phyloP scores from a whole-genome alignment of 2,888 invertebrate genomes.

The Epistrophe grossulariae region DNA sequence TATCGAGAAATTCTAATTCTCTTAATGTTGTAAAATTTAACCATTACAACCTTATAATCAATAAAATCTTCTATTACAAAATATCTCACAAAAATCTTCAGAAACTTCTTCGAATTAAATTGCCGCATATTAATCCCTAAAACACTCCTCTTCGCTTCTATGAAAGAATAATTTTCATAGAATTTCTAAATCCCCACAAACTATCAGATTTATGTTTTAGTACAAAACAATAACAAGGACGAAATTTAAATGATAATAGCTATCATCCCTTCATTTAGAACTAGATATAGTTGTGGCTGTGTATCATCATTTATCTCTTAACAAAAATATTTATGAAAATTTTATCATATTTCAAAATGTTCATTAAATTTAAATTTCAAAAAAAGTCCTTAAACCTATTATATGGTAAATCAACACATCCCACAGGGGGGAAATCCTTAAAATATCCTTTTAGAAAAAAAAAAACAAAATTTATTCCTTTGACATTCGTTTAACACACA shows the following conservation, averaged over 20 bases:
- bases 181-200: background rate
- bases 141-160: background rate
- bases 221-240: too few relatives aligned
- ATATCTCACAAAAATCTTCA: background rate
- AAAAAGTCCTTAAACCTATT: constrained; percentile 3
- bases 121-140: background rate
- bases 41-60: too few relatives aligned
- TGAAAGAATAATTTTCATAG: background rate
- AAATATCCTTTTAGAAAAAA: constrained; percentile 36
- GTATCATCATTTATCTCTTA: too few relatives aligned
- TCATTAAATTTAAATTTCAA: background rate
- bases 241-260: too few relatives aligned
- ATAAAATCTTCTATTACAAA: background rate
- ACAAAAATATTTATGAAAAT: too few relatives aligned
- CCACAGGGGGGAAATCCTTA: background rate
- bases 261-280: too few relatives aligned
- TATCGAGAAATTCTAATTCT: too few relatives aligned
- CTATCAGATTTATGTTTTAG: background rate
- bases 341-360: too few relatives aligned
- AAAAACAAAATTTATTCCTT: constrained; percentile 57
- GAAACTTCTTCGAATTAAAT: constrained; percentile 37
- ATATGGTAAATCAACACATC: background rate
- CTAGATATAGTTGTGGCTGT: too few relatives aligned
- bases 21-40: too few relatives aligned
- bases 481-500: constrained; percentile 9